Percentiles rank a stretch among this genome's conserved stretches.
phyloP scores from a whole-genome alignment of 1,140 invertebrate species.

The Saccostrea glomerata region DNA sequence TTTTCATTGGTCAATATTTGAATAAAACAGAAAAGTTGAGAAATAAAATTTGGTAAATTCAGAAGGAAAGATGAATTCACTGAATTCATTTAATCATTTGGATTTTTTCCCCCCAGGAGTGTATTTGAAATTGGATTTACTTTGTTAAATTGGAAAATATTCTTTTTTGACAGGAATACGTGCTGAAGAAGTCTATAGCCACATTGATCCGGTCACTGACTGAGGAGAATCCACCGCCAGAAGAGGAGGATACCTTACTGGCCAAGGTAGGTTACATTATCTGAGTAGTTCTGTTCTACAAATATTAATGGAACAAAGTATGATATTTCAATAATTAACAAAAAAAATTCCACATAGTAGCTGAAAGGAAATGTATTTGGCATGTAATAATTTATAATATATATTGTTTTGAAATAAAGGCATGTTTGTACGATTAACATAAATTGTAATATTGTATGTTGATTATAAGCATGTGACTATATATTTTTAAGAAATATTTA shows the following conservation, averaged over 20 bases:
- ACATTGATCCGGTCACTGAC: constrained; percentile 66
- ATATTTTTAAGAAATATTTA: too few relatives aligned
- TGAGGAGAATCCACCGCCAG: constrained; percentile 67
- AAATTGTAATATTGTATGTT: too few relatives aligned
- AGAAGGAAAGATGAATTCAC: too few relatives aligned
- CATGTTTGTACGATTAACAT: not conserved
- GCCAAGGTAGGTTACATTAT: constrained; percentile 30
- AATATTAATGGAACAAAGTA: not conserved
- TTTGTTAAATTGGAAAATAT: too few relatives aligned
- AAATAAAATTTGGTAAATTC: too few relatives aligned
- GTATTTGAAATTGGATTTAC: too few relatives aligned
- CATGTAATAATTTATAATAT: not conserved
- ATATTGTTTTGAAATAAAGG: not conserved
- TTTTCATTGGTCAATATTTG: too few relatives aligned
- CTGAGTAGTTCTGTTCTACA: not conserved
- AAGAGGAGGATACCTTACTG: constrained; percentile 46
- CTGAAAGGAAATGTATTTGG: not conserved
- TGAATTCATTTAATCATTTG: too few relatives aligned
- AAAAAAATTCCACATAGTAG: not conserved
- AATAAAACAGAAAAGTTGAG: too few relatives aligned
- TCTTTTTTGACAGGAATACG: constrained; percentile 60
- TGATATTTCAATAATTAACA: not conserved
- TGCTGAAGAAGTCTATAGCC: constrained; percentile 68
- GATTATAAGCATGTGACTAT: too few relatives aligned
- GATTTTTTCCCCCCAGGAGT: too few relatives aligned